Evolutionary conservation across 2,888 invertebrate genomes (phyloP), one percentile per base, ranked within the genome.

Genomic region (Campoplex capitator): DNA sequence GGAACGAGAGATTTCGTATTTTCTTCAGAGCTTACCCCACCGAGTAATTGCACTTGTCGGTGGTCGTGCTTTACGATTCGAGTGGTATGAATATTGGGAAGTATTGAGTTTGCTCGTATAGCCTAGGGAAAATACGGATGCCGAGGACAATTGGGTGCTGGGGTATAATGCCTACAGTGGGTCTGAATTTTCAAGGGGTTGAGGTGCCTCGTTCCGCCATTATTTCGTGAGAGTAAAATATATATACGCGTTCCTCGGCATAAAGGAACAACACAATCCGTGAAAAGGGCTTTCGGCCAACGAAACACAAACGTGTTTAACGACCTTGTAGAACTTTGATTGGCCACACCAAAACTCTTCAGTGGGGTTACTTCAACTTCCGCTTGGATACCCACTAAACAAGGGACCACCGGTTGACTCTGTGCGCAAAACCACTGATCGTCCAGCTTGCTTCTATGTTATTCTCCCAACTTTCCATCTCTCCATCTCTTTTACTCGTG

Each of bases 261-360:
- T 38, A 45, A 16, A 77, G 58, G 54, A 70, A 18, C 38, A 70
- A 73, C 35, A 16, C 56, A 28, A 16, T 38, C 71, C 56, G 18
- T 32, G 38, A 67, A 74, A 54, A 54, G 54, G 67, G 68, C 13
- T 45, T 76, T 75, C 7, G 56, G 35, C 56, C 23, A 35, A 54
- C 23, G 58, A 42, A 84, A 74, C 74, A 84, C 81, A 81, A 87
- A 77, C 75, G 87, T 89, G 90, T 90, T 89, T 91, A 89, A 91
- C 91, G 89, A 91, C 77, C 86, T 89, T 86, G 88, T 88, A 78
- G 85, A 90, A 91, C 88, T 91, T 91, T 89, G 90, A 91, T 91
- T 91, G 89, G 89, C 88, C 79, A 81, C 76, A 84, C 83, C 85
- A 89, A 75, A 75, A 91, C 90, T 23, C 23, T 91, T 90, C 65